Evolutionary conservation across 2,113 vertebrate species (phyloP).

Genomic region (Leptosomus discolor): DNA sequence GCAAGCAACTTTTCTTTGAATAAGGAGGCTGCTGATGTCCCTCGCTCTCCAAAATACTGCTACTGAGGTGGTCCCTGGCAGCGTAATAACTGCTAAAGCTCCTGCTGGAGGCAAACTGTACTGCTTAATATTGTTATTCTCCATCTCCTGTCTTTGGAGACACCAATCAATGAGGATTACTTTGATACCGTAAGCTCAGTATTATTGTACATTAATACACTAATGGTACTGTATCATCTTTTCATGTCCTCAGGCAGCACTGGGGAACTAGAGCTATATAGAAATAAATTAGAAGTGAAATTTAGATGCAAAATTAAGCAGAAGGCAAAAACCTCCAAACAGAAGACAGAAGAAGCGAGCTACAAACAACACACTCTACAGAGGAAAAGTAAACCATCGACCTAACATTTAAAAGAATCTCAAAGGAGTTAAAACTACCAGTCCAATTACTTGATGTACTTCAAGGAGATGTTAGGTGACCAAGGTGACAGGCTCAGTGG

Average conservation of each 20-base stretch:
- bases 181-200: slow-evolving; percentile 30
- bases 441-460: not conserved
- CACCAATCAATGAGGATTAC: slow-evolving; percentile 62
- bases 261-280: slow-evolving; percentile 3
- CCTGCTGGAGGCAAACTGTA: slow-evolving; percentile 4
- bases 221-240: slow-evolving; percentile 58
- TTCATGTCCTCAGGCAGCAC: slow-evolving; percentile 46
- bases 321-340: not conserved
- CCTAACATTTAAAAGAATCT: not conserved
- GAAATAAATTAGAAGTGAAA: slow-evolving; percentile 65
- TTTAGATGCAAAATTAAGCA: slow-evolving; percentile 40
- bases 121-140: slow-evolving; percentile 1
- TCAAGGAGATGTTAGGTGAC: not conserved
- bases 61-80: not conserved
- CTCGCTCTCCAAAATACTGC: not conserved
- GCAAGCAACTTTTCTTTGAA: not conserved
- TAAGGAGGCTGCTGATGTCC: not conserved
- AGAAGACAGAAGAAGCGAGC: not conserved
- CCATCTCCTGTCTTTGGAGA: slow-evolving; percentile 24
- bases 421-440: not conserved
- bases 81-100: not conserved
- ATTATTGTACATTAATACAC: slow-evolving; percentile 55
- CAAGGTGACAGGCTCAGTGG: not conserved
- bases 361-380: not conserved
- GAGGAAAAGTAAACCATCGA: not conserved